Conservation (phyloP, 2,797 vertebrate genomes). For the Gallinago solitaria region DNA sequence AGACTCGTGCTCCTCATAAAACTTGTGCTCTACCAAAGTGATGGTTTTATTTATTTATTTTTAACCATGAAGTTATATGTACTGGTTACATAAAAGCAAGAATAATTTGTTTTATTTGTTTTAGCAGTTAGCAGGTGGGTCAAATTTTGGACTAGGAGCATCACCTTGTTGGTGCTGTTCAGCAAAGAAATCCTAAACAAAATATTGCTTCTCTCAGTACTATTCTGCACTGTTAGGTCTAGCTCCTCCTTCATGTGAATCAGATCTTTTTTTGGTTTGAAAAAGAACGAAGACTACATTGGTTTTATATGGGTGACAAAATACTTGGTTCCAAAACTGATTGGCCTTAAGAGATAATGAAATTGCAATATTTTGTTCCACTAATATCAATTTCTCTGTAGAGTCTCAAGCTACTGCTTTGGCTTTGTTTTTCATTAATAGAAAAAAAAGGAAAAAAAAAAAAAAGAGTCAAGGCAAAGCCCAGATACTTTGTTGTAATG, state of each 20-base stretch:
- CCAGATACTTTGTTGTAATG: background rate
- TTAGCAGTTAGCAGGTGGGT: background rate
- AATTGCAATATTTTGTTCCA: background rate
- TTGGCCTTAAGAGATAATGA: background rate
- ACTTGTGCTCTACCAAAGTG: background rate
- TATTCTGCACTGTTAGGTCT: background rate
- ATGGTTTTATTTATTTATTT: background rate
- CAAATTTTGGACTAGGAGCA: background rate
- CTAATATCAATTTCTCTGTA: background rate
- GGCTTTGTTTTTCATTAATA: conserved; percentile 1
- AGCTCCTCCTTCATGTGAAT: background rate
- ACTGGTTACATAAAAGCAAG: background rate
- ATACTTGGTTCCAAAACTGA: background rate
- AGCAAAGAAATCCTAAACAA: background rate
- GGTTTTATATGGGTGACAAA: background rate
- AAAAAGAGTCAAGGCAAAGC: background rate
- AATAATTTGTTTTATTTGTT: background rate
- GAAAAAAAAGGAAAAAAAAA: background rate
- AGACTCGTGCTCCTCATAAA: too few species aligned
- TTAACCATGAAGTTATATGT: background rate
- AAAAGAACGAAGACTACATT: background rate
- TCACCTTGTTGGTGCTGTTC: background rate
- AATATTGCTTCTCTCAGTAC: background rate
- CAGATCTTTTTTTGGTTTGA: background rate
- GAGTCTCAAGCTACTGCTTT: background rate